Conservation (phyloP, 2,797 vertebrate genomes). For the Mus spretus region DNA sequence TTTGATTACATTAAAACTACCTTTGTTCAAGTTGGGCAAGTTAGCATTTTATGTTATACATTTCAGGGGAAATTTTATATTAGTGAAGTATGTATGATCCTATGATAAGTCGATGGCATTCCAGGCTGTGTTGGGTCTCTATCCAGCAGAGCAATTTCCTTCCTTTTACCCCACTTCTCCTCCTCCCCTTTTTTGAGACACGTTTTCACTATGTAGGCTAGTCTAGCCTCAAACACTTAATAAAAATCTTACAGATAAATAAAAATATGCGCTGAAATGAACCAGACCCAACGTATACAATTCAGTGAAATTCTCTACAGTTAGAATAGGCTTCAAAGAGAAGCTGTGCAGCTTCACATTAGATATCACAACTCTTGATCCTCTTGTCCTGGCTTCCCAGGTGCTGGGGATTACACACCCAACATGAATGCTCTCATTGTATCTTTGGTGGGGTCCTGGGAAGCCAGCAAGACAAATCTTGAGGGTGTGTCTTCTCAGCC, state of each 20-base stretch:
- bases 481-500: background rate
- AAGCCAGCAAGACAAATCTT: background rate
- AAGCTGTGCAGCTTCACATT: background rate
- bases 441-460: background rate
- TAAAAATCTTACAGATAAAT: background rate
- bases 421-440: background rate
- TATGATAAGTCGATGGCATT: background rate
- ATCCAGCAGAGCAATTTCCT: background rate
- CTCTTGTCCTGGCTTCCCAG: too few species aligned
- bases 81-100: background rate
- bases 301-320: background rate
- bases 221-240: background rate
- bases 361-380: background rate
- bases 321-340: background rate
- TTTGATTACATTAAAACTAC: constrained; percentile 24
- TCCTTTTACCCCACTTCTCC: background rate
- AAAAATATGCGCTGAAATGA: background rate
- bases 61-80: constrained; percentile 31
- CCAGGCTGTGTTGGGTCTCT: background rate
- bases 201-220: too few species aligned
- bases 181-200: background rate
- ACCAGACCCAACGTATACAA: background rate
- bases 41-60: constrained; percentile 18
- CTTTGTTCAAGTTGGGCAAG: background rate
- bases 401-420: background rate